Percentiles rank a stretch among this genome's conserved stretches.
Conservation (phyloP, 2,113 vertebrate species). For the Morone saxatilis region DNA sequence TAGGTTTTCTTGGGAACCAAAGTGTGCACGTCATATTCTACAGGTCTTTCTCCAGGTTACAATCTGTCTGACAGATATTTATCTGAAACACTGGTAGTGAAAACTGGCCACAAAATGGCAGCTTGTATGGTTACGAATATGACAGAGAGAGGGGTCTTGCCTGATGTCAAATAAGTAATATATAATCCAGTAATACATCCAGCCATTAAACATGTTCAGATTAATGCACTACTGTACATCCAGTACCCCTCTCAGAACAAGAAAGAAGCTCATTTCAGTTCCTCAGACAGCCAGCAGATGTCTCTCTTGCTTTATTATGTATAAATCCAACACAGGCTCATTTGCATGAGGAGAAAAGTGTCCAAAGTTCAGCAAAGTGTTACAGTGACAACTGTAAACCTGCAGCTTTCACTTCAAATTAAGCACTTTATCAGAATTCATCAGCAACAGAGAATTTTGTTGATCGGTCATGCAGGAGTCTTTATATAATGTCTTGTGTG, state of each 20-base stretch:
- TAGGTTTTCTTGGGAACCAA: no score
- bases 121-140: no score
- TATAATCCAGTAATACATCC: neutral
- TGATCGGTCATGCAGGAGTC: neutral
- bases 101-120: no score
- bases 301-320: conserved; percentile 25
- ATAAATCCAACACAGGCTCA: neutral
- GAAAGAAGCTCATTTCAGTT: conserved; percentile 6
- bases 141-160: no score
- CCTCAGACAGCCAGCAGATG: conserved; percentile 44
- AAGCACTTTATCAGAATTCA: neutral
- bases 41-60: neutral
- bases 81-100: neutral
- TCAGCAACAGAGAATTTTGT: neutral
- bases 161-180: neutral
- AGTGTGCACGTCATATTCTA: no score
- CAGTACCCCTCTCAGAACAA: neutral
- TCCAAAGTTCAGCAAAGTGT: conserved; percentile 12
- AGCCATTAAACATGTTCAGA: neutral
- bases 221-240: neutral
- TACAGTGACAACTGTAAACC: neutral
- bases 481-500: neutral
- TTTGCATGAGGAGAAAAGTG: neutral
- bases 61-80: neutral
- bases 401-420: neutral